phyloP scores from a whole-genome alignment of 2,888 invertebrate species.

The Melinaea marsaeus region DNA sequence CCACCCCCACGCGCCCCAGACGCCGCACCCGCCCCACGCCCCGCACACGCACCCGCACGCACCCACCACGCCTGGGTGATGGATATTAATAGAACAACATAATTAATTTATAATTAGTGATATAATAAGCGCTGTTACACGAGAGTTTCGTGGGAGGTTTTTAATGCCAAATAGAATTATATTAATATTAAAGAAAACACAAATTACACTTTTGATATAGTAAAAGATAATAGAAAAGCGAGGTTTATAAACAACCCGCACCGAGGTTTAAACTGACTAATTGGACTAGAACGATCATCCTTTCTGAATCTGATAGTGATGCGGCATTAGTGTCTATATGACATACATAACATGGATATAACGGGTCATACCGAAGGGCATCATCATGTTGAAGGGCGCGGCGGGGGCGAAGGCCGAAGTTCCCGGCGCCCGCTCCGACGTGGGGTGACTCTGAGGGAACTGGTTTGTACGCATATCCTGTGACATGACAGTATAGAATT shows the following conservation, averaged over 20 bases:
- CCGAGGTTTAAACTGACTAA: too few species aligned
- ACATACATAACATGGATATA: too few species aligned
- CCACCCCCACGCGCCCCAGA: constrained; percentile 74
- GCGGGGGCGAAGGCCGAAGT: constrained; percentile 66
- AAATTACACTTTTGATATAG: too few species aligned
- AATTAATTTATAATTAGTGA: neutral
- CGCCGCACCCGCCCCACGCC: constrained; percentile 51
- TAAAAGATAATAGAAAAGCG: too few species aligned
- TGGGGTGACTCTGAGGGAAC: constrained; percentile 72
- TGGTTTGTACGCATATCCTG: constrained; percentile 71
- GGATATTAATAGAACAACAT: neutral
- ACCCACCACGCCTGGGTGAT: constrained; percentile 56
- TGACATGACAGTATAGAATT: constrained; percentile 20
- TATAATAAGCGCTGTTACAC: too few species aligned
- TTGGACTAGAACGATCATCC: too few species aligned
- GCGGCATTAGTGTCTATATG: too few species aligned
- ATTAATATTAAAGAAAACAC: too few species aligned
- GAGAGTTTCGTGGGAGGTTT: too few species aligned
- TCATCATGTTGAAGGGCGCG: constrained; percentile 71
- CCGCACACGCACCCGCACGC: constrained; percentile 65
- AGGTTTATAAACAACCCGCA: too few species aligned
- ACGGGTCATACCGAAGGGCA: constrained; percentile 62
- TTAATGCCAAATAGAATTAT: too few species aligned
- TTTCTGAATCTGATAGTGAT: too few species aligned
- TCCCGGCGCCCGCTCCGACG: constrained; percentile 67